phyloP scores from a whole-genome alignment of 1,140 invertebrate species.

The Belonocnema kinseyi region DNA sequence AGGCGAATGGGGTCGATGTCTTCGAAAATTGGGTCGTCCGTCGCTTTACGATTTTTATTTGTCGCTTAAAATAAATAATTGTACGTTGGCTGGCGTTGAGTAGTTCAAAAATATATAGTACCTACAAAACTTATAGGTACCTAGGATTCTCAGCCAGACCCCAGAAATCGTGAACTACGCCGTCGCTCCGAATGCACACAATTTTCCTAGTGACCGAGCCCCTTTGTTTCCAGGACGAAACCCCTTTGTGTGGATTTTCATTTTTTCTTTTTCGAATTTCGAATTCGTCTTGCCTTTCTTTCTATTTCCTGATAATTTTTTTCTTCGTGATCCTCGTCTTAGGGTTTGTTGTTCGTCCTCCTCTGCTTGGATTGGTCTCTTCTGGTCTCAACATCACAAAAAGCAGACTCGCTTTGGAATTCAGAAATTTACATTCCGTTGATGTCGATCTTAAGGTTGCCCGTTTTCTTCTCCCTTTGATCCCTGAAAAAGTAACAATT shows the following conservation, averaged over 20 bases:
- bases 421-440: slow-evolving; percentile 67
- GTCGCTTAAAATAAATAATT: slow-evolving; percentile 17
- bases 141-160: slow-evolving; percentile 14
- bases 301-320: no score
- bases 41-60: slow-evolving; percentile 9
- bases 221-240: slow-evolving; percentile 32
- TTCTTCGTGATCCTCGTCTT: neutral
- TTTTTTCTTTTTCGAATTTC: neutral
- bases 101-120: slow-evolving; percentile 24
- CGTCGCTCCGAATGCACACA: slow-evolving; percentile 6
- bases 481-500: slow-evolving; percentile 75
- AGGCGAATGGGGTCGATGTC: slow-evolving; percentile 9
- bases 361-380: slow-evolving; percentile 23
- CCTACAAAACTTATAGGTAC: neutral
- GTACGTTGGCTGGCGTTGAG: neutral
- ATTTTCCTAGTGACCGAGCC: slow-evolving; percentile 5
- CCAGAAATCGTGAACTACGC: neutral
- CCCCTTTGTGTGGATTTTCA: slow-evolving; percentile 2
- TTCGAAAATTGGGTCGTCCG: slow-evolving; percentile 22
- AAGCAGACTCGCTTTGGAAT: slow-evolving; percentile 23
- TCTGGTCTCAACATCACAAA: slow-evolving; percentile 27
- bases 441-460: slow-evolving; percentile 80
- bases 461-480: slow-evolving; percentile 83
- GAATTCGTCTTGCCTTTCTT: neutral
- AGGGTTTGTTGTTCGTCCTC: neutral